These are phyloP conservation scores for Gastracanthus pulcherrimus DNA, from an alignment of 2,888 invertebrate genomes.

Conservation along the genomic window DNA sequence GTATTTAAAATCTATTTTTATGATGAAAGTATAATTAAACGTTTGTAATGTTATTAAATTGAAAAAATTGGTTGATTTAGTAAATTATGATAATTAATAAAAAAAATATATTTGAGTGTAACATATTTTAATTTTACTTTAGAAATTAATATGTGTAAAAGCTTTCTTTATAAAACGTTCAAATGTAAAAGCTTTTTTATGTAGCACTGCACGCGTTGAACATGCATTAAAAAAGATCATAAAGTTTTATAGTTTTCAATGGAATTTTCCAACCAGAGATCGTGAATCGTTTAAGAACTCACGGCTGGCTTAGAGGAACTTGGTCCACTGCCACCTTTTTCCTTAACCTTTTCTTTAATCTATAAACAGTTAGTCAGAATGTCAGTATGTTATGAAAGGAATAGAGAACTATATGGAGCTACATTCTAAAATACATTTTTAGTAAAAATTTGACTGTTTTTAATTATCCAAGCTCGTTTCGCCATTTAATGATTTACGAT, in stretches of 20 bases:
- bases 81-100: too few species aligned
- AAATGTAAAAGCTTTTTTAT: too few species aligned
- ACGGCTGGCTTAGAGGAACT: constrained; percentile 74
- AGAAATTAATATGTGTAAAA: background rate
- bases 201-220: too few species aligned
- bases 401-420: constrained; percentile 1
- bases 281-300: constrained; percentile 65
- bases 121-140: background rate
- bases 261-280: constrained; percentile 35
- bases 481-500: too few species aligned
- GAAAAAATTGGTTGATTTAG: too few species aligned
- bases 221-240: background rate
- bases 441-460: background rate
- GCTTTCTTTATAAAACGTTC: too few species aligned
- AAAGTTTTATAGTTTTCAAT: constrained; percentile 39
- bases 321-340: constrained; percentile 72
- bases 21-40: too few species aligned
- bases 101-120: background rate
- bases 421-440: background rate
- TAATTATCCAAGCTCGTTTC: too few species aligned
- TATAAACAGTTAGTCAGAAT: constrained; percentile 65
- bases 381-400: constrained; percentile 61
- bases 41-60: too few species aligned
- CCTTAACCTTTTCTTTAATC: constrained; percentile 71
- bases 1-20: too few species aligned